Evolutionary conservation across 1,140 invertebrate species (phyloP).

Genomic region (Apis laboriosa): DNA sequence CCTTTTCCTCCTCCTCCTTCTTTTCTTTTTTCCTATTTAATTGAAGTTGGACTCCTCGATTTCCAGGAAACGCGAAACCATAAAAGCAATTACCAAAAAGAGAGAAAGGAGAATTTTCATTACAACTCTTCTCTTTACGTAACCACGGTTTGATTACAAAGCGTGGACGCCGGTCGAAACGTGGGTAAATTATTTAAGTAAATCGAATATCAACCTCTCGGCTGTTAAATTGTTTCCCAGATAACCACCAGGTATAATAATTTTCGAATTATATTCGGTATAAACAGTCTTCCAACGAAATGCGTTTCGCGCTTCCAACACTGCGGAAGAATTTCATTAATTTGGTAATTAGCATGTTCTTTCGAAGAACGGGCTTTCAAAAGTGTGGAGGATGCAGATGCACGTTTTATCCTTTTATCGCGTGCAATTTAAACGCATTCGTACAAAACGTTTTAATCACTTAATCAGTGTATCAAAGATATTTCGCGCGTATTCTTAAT

Average conservation of each 20-base stretch:
- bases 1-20: background rate
- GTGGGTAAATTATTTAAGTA: slow-evolving; percentile 13
- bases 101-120: background rate
- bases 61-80: background rate
- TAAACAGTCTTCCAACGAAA: background rate
- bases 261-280: background rate
- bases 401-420: too few species aligned
- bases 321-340: too few species aligned
- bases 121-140: background rate
- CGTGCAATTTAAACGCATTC: too few species aligned
- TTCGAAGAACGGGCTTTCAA: too few species aligned
- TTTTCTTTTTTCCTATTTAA: too few species aligned
- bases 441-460: too few species aligned
- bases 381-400: too few species aligned
- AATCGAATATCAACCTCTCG: slow-evolving; percentile 2
- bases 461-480: too few species aligned
- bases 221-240: background rate
- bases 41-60: background rate
- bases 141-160: background rate
- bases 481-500: too few species aligned
- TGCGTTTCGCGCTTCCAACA: background rate
- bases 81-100: background rate
- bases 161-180: background rate
- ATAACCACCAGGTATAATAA: too few species aligned
- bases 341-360: too few species aligned